These are phyloP conservation scores for Copidosoma aretas DNA, from an alignment of 2,888 invertebrate genomes.

Conservation along the genomic window DNA sequence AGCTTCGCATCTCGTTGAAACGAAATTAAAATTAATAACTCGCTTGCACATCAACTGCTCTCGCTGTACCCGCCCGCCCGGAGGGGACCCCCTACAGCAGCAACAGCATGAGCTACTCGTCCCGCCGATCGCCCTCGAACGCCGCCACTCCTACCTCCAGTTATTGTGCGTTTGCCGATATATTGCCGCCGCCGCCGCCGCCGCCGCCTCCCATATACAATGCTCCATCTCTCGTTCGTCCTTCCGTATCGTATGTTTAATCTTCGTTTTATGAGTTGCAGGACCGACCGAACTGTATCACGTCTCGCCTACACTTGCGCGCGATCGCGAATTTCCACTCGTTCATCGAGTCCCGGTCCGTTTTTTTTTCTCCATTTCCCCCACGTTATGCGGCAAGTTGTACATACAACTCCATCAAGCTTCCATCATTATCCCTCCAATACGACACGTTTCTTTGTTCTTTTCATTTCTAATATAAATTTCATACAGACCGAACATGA, in stretches of 20 bases:
- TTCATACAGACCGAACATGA: too few relatives aligned
- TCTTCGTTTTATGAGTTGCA: not conserved
- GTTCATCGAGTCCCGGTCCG: not conserved
- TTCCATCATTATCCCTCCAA: too few relatives aligned
- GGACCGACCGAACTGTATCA: not conserved
- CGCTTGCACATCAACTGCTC: conserved; percentile 3
- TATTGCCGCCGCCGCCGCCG: too few relatives aligned
- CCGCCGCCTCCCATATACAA: not conserved
- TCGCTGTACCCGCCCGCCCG: too few relatives aligned
- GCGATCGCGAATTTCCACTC: not conserved
- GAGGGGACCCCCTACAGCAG: too few relatives aligned
- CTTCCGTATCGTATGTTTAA: not conserved
- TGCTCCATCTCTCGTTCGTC: not conserved
- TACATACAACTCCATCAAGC: too few relatives aligned
- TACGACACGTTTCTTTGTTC: too few relatives aligned
- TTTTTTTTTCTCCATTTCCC: not conserved
- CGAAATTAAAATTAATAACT: conserved; percentile 40
- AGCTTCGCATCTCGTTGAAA: conserved; percentile 27
- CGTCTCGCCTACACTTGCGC: not conserved
- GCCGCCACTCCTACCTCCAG: too few relatives aligned
- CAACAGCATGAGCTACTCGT: too few relatives aligned
- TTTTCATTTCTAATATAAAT: too few relatives aligned
- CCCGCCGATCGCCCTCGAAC: too few relatives aligned
- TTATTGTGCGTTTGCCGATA: not conserved
- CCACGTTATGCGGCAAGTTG: too few relatives aligned